Conservation (phyloP, 2,797 vertebrate genomes). For the Enteromius anoplus region DNA sequence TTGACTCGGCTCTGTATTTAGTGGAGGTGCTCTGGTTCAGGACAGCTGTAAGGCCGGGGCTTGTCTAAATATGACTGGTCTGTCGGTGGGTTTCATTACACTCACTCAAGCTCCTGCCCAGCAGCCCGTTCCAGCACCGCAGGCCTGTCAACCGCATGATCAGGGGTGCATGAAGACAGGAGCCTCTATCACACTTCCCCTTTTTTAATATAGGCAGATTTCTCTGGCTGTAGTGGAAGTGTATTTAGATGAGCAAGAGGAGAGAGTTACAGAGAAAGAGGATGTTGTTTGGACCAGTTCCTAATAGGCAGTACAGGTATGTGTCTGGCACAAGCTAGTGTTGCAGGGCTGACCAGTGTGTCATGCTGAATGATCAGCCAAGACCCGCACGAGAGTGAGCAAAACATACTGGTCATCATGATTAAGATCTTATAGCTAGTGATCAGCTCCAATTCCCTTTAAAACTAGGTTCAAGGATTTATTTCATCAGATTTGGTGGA, state of each 20-base stretch:
- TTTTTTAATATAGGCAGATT: slow-evolving; percentile 80
- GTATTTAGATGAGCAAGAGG: slow-evolving; percentile 63
- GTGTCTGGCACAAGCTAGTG: not conserved
- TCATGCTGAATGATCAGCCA: not conserved
- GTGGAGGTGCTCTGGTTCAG: slow-evolving; percentile 69
- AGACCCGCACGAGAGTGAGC: not conserved
- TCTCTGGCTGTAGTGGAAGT: slow-evolving; percentile 66
- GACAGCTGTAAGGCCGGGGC: slow-evolving; percentile 71
- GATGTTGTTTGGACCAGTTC: not conserved
- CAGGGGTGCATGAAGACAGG: slow-evolving; percentile 76
- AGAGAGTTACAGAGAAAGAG: not conserved
- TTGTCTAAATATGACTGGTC: slow-evolving; percentile 81
- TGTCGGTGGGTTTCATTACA: slow-evolving; percentile 82
- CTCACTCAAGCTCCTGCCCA: slow-evolving; percentile 80
- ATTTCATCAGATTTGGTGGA: not conserved
- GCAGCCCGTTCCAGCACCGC: slow-evolving; percentile 78
- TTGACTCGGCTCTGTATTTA: slow-evolving; percentile 84
- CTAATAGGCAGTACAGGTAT: not conserved
- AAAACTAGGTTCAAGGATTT: not conserved
- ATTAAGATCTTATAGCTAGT: too few relatives aligned
- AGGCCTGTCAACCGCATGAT: slow-evolving; percentile 80
- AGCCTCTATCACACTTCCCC: slow-evolving; percentile 54
- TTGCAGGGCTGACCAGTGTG: not conserved
- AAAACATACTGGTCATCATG: not conserved
- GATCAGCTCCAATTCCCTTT: not conserved